A percentile compares a stretch with the other conserved stretches of the same genome.
phyloP scores from a whole-genome alignment of 2,888 invertebrate genomes.

The Glaucopsyche alexis region DNA sequence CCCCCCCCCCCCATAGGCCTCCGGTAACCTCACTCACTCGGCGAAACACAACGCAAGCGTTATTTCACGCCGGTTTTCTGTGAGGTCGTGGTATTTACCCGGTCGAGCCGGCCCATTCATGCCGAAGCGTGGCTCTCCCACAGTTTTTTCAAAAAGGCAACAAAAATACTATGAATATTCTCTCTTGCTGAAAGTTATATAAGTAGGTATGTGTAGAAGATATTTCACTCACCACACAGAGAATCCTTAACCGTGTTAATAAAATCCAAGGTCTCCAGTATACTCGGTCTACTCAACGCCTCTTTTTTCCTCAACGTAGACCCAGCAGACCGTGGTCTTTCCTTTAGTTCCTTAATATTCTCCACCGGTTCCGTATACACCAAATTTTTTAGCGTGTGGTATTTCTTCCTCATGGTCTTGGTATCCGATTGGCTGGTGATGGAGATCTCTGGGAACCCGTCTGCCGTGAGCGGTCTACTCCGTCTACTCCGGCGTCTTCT shows the following conservation, averaged over 20 bases:
- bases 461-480: constrained; percentile 56
- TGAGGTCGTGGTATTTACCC: no score
- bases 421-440: constrained; percentile 63
- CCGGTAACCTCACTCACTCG: no score
- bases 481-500: constrained; percentile 55
- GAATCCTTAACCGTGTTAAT: constrained; percentile 71
- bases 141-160: no score
- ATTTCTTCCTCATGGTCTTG: constrained; percentile 53
- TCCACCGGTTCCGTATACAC: constrained; percentile 72
- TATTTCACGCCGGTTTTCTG: no score
- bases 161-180: no score
- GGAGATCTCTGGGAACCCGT: constrained; percentile 71
- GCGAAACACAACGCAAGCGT: no score
- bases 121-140: no score
- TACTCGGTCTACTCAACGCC: constrained; percentile 63
- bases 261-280: constrained; percentile 72
- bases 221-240: constrained; percentile 58
- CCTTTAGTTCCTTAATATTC: constrained; percentile 60
- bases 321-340: constrained; percentile 69
- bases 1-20: no score
- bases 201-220: no score
- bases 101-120: no score
- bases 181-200: no score
- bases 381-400: constrained; percentile 59
- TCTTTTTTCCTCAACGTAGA: constrained; percentile 68